These are phyloP conservation scores for Temnothorax curvispinosus DNA, from an alignment of 1,140 invertebrate genomes.

Conservation along the genomic window DNA sequence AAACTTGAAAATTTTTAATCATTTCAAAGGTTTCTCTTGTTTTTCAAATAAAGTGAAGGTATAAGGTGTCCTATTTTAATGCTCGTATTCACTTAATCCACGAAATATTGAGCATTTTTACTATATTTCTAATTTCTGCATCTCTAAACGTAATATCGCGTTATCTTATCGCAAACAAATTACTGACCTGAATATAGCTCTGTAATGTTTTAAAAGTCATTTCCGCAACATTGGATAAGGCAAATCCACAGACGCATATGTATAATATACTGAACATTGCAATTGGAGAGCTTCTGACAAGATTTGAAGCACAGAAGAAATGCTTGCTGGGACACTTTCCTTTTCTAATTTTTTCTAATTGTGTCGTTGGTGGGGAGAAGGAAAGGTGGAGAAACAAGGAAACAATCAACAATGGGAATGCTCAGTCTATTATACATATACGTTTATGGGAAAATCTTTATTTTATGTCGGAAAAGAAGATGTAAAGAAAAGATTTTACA, in stretches of 20 bases:
- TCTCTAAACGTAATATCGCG: neutral
- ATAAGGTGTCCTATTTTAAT: conserved; percentile 5
- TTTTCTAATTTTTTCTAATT: no score
- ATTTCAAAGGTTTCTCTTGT: neutral
- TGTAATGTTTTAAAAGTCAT: neutral
- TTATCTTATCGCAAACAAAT: neutral
- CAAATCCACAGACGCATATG: no score
- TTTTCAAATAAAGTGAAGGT: neutral
- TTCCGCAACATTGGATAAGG: neutral
- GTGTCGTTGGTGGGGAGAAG: no score
- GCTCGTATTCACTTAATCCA: neutral
- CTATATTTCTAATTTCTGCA: neutral
- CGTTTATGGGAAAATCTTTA: no score
- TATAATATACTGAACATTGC: no score
- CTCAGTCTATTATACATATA: no score
- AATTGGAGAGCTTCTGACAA: no score
- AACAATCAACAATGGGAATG: no score
- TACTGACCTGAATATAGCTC: neutral
- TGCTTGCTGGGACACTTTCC: no score
- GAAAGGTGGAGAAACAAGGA: no score
- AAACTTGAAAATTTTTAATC: neutral
- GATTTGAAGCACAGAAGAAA: no score
- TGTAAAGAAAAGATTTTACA: neutral
- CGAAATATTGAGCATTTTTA: conserved; percentile 14
- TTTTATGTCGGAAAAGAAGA: neutral